Conservation (phyloP, 2,888 invertebrate species). For the Athrips mouffetella region DNA sequence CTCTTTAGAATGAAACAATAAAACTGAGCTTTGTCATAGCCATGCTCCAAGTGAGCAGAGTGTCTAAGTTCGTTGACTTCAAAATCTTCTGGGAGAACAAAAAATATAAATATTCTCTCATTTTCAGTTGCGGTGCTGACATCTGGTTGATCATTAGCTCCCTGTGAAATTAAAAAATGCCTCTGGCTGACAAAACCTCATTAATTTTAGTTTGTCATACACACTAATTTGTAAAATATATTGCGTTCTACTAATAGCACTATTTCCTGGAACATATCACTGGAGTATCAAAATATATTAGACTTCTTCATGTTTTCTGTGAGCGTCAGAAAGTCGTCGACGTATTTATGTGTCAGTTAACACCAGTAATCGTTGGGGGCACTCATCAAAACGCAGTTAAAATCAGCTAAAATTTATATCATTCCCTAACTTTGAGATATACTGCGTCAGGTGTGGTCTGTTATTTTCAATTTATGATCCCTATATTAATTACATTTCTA, state of each 20-base stretch:
- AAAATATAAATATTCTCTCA: conserved; percentile 17
- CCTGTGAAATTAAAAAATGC: conserved; percentile 55
- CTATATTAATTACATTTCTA: too few relatives aligned
- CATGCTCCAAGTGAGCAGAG: not conserved
- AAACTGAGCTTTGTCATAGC: not conserved
- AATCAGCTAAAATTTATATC: conserved; percentile 51
- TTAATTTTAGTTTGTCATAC: conserved; percentile 76
- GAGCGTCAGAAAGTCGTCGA: conserved; percentile 41
- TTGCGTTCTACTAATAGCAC: conserved; percentile 61
- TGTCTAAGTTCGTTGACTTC: conserved; percentile 9
- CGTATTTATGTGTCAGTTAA: conserved; percentile 70
- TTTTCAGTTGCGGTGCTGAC: conserved; percentile 53
- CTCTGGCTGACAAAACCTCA: conserved; percentile 49
- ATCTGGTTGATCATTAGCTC: conserved; percentile 66
- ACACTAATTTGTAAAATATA: conserved; percentile 74
- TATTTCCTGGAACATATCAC: conserved; percentile 68
- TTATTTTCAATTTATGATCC: conserved; percentile 20
- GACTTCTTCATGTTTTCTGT: conserved; percentile 44
- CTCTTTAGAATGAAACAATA: not conserved
- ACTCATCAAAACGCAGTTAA: conserved; percentile 59
- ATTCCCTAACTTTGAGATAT: conserved; percentile 23
- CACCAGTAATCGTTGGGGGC: conserved; percentile 51
- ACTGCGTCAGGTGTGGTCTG: conserved; percentile 48
- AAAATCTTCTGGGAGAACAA: conserved; percentile 9
- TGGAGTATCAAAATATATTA: conserved; percentile 38